Percentiles rank a stretch among this genome's conserved stretches.
These are phyloP conservation scores for Stratiomys singularior DNA, from an alignment of 2,888 invertebrate genomes.

Conservation along the genomic window DNA sequence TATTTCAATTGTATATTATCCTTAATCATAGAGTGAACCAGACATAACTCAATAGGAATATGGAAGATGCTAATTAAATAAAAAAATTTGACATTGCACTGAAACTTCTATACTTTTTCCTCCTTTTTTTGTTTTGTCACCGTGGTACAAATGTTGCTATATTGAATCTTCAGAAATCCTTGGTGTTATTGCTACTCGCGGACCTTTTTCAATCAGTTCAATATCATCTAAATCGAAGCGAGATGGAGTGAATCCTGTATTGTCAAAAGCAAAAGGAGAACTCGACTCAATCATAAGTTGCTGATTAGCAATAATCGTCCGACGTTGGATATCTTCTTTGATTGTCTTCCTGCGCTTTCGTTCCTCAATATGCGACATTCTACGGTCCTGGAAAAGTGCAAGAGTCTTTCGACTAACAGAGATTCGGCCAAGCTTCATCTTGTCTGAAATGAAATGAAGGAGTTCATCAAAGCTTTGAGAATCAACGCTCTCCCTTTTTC, in stretches of 20 bases:
- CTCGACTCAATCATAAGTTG: constrained; percentile 28
- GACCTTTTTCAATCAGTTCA: constrained; percentile 38
- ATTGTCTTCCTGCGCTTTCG: constrained; percentile 56
- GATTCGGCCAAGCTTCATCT: constrained; percentile 60
- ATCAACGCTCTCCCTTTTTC: no score
- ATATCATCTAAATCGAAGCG: constrained; percentile 38
- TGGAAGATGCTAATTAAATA: no score
- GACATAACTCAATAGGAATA: no score
- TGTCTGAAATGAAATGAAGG: constrained; percentile 52
- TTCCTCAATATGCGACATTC: constrained; percentile 59
- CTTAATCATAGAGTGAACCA: no score
- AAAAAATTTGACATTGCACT: no score
- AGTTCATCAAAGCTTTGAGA: no score
- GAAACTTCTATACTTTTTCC: no score
- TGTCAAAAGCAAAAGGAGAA: constrained; percentile 28
- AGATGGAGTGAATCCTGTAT: constrained; percentile 39
- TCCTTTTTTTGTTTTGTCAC: no score
- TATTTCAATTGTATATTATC: no score
- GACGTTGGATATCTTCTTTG: constrained; percentile 33
- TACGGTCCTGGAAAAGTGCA: constrained; percentile 57
- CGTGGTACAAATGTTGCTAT: neutral
- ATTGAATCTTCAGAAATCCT: constrained; percentile 33
- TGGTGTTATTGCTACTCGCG: constrained; percentile 4
- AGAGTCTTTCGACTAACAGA: constrained; percentile 62
- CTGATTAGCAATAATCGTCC: constrained; percentile 38